Base-by-base conservation (phyloP, 1,140 invertebrate species). In the Patella vulgata region DNA sequence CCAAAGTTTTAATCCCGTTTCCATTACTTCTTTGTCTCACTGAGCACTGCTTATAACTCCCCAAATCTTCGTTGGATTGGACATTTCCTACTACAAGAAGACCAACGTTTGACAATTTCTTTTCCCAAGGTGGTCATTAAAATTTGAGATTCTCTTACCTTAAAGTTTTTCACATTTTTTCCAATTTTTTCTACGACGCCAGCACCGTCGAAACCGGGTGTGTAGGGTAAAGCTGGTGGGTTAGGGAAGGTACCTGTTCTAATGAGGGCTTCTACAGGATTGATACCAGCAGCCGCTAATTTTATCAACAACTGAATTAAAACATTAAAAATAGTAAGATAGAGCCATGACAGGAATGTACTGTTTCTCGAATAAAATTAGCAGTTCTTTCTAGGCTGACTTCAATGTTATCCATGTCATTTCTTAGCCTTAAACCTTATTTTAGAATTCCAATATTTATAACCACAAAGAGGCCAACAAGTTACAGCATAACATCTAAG, bases 201-300 rank as follows among this genome's bases (percentile, higher is more conserved):
- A 28, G 88, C 81, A 33, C 79, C 86, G 73, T 88, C 88, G 59
- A 75, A 77, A 21, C 88, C 88, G 19, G 85, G 82, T 23, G 82
- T 82, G 59, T 84, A 86, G 3, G 88, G 88, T 30, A 88, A 67
- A 1, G 39, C 14, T 5, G 86, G 86, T 1, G 75, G 57, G 19
- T 43, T 59, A 14, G 61, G 59, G 60, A 84, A 85, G 5, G 63
- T 59, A 12, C 88, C 88, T 58, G 78, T 71, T 21, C 87, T 71
- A 31, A 87, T 86, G 60, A 87, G 87, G 0, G 86, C 86, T 58
- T 89, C 88, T 12, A 89, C 86, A 23, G 88, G 88, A 73, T 89
- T 89, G 0, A 89, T 80, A 31, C 87, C 88, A 56, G 80, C 74
- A n/a, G 82, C 77, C 25, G 77, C 40, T 1, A 89, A 81, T 61